Percentiles rank a stretch among this genome's conserved stretches.
These are phyloP conservation scores for Phragmatobia fuliginosa DNA, from an alignment of 2,888 invertebrate species.

Conservation along the genomic window DNA sequence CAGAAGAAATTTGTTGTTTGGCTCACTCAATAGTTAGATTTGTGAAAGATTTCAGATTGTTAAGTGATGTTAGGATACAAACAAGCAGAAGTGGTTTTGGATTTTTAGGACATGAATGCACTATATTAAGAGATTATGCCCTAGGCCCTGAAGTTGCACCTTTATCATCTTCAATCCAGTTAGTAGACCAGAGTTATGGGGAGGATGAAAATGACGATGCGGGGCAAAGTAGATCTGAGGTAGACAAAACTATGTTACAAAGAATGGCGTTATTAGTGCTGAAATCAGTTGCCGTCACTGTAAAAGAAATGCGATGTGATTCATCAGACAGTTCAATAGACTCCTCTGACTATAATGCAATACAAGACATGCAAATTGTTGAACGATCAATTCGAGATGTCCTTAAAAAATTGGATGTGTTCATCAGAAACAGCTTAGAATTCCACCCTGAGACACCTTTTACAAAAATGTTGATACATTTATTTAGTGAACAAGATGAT, in stretches of 20 bases:
- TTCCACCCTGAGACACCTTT: conserved; percentile 96
- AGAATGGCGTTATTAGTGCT: conserved; percentile 95
- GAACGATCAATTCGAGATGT: conserved; percentile 95
- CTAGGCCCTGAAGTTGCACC: conserved; percentile 72
- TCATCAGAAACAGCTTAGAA: conserved; percentile 92
- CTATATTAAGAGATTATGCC: conserved; percentile 71
- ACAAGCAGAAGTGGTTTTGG: conserved; percentile 80
- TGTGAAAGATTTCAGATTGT: conserved; percentile 93
- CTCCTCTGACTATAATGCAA: conserved; percentile 94
- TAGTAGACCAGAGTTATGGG: conserved; percentile 81
- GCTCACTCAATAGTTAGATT: conserved; percentile 95
- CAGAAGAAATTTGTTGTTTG: conserved; percentile 95
- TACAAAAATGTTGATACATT: conserved; percentile 94
- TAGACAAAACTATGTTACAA: conserved; percentile 93
- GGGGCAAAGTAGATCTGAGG: conserved; percentile 78
- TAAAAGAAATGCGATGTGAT: conserved; percentile 95
- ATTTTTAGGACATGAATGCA: conserved; percentile 79
- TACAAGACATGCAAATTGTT: conserved; percentile 95
- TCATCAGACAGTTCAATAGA: conserved; percentile 94
- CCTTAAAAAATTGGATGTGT: conserved; percentile 92
- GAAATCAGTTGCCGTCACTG: conserved; percentile 95
- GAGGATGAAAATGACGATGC: conserved; percentile 75
- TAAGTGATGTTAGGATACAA: conserved; percentile 85
- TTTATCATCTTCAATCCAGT: conserved; percentile 73
- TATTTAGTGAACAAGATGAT: conserved; percentile 97